Evolutionary conservation across 2,888 invertebrate species (phyloP), one percentile per base, ranked within the genome.

Genomic region (Campoletis raptor): DNA sequence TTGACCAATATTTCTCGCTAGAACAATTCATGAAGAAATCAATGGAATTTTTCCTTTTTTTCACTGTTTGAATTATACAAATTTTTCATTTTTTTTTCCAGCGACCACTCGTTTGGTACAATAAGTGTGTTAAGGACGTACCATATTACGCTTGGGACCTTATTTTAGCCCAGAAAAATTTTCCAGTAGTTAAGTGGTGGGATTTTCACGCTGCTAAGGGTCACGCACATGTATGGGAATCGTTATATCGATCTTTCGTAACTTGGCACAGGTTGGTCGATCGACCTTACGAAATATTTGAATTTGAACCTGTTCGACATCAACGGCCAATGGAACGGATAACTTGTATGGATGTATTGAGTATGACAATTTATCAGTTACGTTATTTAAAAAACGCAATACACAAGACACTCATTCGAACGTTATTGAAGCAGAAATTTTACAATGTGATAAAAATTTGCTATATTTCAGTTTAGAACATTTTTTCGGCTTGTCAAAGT

Each of bases 121-220:
- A 79, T 48, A 90, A 90, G 54, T 93, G 93, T 81, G 76, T 85
- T 74, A 85, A 72, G n/a, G 90, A 90, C 73, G 89, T 93, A 76
- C 91, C 92, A 36, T 15, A 82, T 45, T 37, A 85, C 8, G 83
- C 89, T 57, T 89, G 90, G 89, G 81, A 87, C n/a, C 83, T 89
- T 0, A 85, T 92, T 9, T 69, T 90, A 6, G 91, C 92, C 69
- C 91, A 91, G 72, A 78, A 90, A 12, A 76, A 89, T 85, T 45
- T 83, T 73, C 73, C 73, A 9, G 74, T 21, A 0, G 61, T 67
- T 0, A 18, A 64, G 7, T 61, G 86, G 48, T 84, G 57, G 52
- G 12, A 91, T 72, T 83, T 89, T 67, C 64, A 88, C 52, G 85
- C 86, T 8, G 24, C 67, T 36, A 84, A 82, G n/a, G n/a, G n/a